Conservation (phyloP, 2,888 invertebrate genomes). For the Mythimna vitellina region DNA sequence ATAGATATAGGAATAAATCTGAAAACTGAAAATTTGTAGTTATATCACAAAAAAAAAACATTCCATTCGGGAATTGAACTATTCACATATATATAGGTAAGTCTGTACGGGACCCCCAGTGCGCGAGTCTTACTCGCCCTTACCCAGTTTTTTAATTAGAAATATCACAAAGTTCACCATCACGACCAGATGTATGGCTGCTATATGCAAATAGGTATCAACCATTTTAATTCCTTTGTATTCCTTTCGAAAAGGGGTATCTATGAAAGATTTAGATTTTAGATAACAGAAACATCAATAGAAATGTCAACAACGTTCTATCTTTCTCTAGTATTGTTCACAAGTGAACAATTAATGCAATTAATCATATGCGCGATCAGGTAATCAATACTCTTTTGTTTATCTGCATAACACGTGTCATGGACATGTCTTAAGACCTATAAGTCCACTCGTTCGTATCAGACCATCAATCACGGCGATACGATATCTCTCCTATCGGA, state of each 20-base stretch:
- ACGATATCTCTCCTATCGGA: conserved; percentile 26
- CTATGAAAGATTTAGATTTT: neutral
- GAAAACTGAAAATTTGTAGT: too few relatives aligned
- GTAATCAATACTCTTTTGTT: conserved; percentile 59
- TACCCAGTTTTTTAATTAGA: neutral
- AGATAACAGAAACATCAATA: neutral
- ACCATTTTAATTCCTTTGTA: neutral
- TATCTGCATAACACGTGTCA: conserved; percentile 53
- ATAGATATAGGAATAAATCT: too few relatives aligned
- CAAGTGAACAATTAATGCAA: conserved; percentile 33
- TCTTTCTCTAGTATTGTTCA: conserved; percentile 5
- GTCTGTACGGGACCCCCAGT: too few relatives aligned
- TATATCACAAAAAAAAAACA: too few relatives aligned
- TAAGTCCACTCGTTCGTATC: conserved; percentile 43
- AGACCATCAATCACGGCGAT: conserved; percentile 54
- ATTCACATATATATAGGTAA: too few relatives aligned
- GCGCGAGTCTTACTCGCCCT: too few relatives aligned
- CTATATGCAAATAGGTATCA: neutral
- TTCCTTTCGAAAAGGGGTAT: too few relatives aligned
- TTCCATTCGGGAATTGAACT: too few relatives aligned
- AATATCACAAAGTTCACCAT: neutral
- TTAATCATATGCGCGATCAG: conserved; percentile 49
- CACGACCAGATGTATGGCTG: too few relatives aligned
- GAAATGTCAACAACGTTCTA: neutral
- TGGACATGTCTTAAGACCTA: conserved; percentile 36